A percentile compares a stretch with the other conserved stretches of the same genome.
Conservation (phyloP, 2,888 invertebrate genomes). For the Euproctis similis region DNA sequence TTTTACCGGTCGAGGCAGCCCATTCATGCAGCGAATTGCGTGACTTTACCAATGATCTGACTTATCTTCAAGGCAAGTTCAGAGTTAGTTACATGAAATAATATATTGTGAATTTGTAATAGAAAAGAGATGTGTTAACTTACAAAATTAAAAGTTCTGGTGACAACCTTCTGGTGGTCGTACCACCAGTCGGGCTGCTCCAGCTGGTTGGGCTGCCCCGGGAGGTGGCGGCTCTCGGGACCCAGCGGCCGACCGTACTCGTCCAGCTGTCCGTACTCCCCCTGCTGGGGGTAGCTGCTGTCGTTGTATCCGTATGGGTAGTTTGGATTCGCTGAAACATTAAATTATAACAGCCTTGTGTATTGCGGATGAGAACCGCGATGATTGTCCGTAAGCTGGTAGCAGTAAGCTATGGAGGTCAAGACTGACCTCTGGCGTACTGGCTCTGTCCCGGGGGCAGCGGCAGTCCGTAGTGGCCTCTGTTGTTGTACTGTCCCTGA, state of each 20-base stretch:
- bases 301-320: constrained; percentile 64
- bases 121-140: no score
- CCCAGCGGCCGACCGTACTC: constrained; percentile 31
- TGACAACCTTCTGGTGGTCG: constrained; percentile 74
- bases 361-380: no score
- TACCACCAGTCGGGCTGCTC: constrained; percentile 74
- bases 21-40: no score
- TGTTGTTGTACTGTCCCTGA: constrained; percentile 70
- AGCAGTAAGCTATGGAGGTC: no score
- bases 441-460: constrained; percentile 40
- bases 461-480: constrained; percentile 50
- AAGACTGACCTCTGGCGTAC: constrained; percentile 57
- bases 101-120: no score
- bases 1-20: no score
- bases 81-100: no score
- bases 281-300: constrained; percentile 32
- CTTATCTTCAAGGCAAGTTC: no score
- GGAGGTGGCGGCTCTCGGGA: constrained; percentile 27
- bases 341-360: neutral
- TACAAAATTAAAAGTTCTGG: constrained; percentile 85
- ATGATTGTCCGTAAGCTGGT: no score
- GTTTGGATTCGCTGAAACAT: constrained; percentile 49
- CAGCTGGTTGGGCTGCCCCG: constrained; percentile 67
- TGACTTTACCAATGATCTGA: no score
- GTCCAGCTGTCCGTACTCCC: constrained; percentile 36